Base-by-base conservation (phyloP, 2,113 vertebrate species). In the Piprites chloris region DNA sequence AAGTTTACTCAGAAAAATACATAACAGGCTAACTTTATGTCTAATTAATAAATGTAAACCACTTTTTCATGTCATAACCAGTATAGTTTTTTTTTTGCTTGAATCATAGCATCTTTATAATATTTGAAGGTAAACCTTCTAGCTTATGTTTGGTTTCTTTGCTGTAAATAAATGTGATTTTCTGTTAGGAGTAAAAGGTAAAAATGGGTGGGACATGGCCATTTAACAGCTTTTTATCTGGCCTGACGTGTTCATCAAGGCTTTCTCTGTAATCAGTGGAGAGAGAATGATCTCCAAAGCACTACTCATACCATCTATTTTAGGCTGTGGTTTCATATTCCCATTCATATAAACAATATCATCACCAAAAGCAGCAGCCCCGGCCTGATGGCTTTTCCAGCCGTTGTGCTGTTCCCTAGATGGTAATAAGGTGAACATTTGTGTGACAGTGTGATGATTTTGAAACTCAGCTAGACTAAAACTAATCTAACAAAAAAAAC, bases 291-390 rank as follows among this genome's bases (percentile, higher is more conserved):
- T 95, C 83, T 96, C 83, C 63, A 62, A 61, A 92, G 78, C 75
- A 80, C 79, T 90, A 56, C 44, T 96, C 83, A 53, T 37, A 26
- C 62, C 21, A 35, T 85, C 86, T 93, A 88, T 96, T 97, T 93
- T 83, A 74, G 88, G 79, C 89, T 90, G 68, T 4, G 37, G 73
- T 95, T 89, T 95, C 91, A 44, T 78, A 95, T 93, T 90, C 61
- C 86, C 86, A 92, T 96, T 96, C 89, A 96, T 93, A 76, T 80
- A 95, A 93, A 90, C 86, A 95, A 47, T 91, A 94, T 85, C 69
- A 85, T 75, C 78, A 87, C 85, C 78, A 91, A 76, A 91, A 84
- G 59, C 68, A 90, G 59, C 72, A 92, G 55, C 55, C n/a, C 55
- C 88, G 59, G 55, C 63, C 88, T 86, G 63, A 77, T 93, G 85